Evolutionary conservation across 2,113 vertebrate species (phyloP), one percentile per base, ranked within the genome.

Genomic region (Alectura lathami): DNA sequence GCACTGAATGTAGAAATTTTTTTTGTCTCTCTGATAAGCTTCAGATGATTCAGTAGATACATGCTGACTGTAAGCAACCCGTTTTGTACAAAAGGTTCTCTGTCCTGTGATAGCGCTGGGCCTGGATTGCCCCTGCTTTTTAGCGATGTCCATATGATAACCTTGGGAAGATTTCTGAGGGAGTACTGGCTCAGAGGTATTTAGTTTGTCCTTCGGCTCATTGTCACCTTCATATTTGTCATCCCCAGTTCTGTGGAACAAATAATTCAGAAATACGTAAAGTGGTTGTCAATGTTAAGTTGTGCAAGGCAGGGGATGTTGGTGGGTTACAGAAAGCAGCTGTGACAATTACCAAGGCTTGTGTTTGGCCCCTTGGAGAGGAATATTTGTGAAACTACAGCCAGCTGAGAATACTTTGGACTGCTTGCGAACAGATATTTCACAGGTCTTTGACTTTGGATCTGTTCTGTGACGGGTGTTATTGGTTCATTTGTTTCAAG

Each of bases 191-290:
- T 96, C 62, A 91, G 84, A 94, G 2, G 3, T 69, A 17, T 53
- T 89, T 57, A 8, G 67, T 76, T 92, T 82, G 91, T 92, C 84
- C 84, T 94, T 94, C 92, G 91, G 77, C 86, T 92, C 62, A 40
- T 87, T 94, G 89, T 96, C 51, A 0, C 54, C 63, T 87, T 93
- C 57, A 43, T 64, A 45, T 85, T 74, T 94, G 84, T 83, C 62
- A n/a, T 24, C 77, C 45, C 53, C 78, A 85, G 63, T 62, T 89
- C 26, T 59, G 47, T 53, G 82, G 51, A 91, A 86, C 72, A 72
- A 87, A 74, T 76, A 83, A 89, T 60, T 67, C 43, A 87, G 56
- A 89, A 93, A 92, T 54, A 20, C 1, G 1, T 73, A 54, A 74
- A 87, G 88, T 66, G 76, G 63, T 83, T 94, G 22, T 40, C 17